Evolutionary conservation across 2,888 invertebrate species (phyloP).

Genomic region (Mesorhabditis spiculigera): DNA sequence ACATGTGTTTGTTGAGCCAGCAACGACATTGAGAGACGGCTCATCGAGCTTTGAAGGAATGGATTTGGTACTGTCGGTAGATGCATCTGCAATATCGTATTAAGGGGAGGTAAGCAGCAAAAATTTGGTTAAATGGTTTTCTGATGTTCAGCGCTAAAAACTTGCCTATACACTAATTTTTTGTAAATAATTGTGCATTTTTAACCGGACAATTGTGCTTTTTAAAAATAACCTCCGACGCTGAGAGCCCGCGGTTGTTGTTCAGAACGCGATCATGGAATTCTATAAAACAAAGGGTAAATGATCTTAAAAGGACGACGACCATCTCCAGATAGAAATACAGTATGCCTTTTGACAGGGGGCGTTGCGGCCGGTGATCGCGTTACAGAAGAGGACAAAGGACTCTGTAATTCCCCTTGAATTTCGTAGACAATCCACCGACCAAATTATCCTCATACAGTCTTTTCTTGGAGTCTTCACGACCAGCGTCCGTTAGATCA

Average conservation of each 20-base stretch:
- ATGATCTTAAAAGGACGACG: no score
- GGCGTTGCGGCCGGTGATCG: background rate
- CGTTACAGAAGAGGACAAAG: no score
- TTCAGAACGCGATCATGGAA: background rate
- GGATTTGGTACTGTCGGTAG: background rate
- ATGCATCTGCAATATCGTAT: background rate
- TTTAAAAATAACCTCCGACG: background rate
- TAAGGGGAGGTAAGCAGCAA: background rate
- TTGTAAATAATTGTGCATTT: no score
- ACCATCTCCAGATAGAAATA: background rate
- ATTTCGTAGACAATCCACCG: no score
- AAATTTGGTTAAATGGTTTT: background rate
- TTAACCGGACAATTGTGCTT: no score
- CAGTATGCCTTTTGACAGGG: background rate
- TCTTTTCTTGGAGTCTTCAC: constrained; percentile 1
- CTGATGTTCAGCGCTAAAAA: no score
- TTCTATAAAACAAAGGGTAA: background rate
- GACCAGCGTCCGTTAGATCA: constrained; percentile 13
- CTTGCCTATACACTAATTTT: no score
- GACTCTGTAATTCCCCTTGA: no score
- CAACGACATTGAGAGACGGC: background rate
- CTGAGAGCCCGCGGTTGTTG: background rate
- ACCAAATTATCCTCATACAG: background rate
- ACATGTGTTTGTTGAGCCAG: background rate
- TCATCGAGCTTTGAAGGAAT: background rate